Evolutionary conservation across 30 jellyfish, hydroid and myxozoan species (phyloP), one percentile per base, ranked within the genome.

Genomic region (Morbakka virulenta): DNA sequence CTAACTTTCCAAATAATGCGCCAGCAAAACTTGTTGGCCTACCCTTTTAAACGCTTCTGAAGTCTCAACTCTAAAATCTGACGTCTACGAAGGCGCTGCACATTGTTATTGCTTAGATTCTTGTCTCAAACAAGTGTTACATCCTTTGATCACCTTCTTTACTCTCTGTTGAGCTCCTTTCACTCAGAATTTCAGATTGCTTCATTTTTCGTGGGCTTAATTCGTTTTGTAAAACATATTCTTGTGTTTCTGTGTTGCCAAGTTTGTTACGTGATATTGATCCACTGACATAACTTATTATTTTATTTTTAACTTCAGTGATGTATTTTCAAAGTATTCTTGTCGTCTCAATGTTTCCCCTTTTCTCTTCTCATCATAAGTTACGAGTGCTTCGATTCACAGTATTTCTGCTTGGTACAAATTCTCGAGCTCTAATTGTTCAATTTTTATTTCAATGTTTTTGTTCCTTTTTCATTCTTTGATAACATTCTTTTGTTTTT

Each of bases 21-120:
- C 85, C 85, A 14, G 85, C 85, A 33, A 50, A 74, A 52, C 57
- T 75, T 50, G 85, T 74, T 2, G n/a, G n/a, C 78, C 85, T 28
- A 74, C 63, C 23, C 74, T 53, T 50, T 51, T 27, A 28, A 74
- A 74, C 31, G 85, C n/a, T n/a, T n/a, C n/a, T 28, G 61, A 26
- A n/a, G 75, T 75, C 27, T 74, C 85, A 50, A 53, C 75, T 50
- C 85, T 25, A 74, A 50, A 51, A 30, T 53, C 64, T 74, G 85
- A 63, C 75, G 57, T 63, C 61, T 51, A 24, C n/a, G 75, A 35
- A 74, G 85, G 85, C 41, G 75, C 78, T 74, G 77, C 75, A 29
- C 57, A 74, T 30, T 52, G 74, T 34, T 26, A 53, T 32, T 51
- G 75, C 27, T 30, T 31, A n/a, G 75, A 50, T 28, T 53, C 85